Base-by-base conservation (phyloP, 2,113 vertebrate species). In the Euleptes europaea region DNA sequence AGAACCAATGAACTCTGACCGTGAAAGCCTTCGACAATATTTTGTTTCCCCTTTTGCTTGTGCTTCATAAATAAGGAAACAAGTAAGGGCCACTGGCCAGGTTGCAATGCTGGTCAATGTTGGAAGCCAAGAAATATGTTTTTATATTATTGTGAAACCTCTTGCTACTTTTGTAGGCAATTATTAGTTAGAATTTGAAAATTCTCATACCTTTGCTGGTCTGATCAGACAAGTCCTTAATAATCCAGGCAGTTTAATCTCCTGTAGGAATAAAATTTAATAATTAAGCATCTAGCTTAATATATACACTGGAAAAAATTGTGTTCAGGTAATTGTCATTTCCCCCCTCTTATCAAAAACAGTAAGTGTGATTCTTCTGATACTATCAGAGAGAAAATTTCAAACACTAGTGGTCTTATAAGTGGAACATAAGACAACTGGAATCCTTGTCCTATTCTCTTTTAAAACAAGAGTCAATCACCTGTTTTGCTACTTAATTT, bases 221-320 rank as follows among this genome's bases (percentile, higher is more conserved):
- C 66, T 65, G 72, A 60, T 49, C 80, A 7, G 31, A 88, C 35
- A n/a, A 85, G 28, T 86, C 86, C 71, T 44, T 80, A 42, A 9
- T 90, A 72, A 91, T 40, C 47, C n/a, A n/a, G 28, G 10, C 66
- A 90, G 35, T 88, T 85, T 90, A 71, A 84, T 31, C 51, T 85
- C 87, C 63, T 47, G 10, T 78, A 21, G 88, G 73, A 66, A 12
- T 35, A 31, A 81, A 14, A 3, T 40, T 81, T n/a, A 47, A 49
- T 35, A 80, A 51, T 38, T 70, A 81, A 81, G 26, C n/a, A 80
- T 66, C 31, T 35, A 70, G 19, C 33, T 81, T 70, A 70, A 70
- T 69, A 51, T 26, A 70, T 81, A 65, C 44, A 31, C 31, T 8
- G 23, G 33, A n/a, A 10, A 54, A 77, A 78, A 66, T 38, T 10